Evolutionary conservation across 2,888 invertebrate genomes (phyloP).

Genomic region (Pseudococcus viburni): DNA sequence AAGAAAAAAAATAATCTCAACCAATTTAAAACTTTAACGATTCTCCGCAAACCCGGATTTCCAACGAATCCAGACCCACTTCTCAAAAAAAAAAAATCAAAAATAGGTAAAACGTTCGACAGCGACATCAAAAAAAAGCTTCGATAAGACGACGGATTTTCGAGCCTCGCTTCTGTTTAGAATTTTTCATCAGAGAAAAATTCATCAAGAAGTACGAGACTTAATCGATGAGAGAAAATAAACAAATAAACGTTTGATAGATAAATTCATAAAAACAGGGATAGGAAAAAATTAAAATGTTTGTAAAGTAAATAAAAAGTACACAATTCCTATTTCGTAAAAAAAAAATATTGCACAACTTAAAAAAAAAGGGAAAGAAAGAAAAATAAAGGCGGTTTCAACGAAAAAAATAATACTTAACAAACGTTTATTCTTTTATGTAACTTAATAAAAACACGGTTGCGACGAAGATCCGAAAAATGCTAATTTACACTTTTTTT

Average conservation of each 20-base stretch:
- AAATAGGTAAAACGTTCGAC: not conserved
- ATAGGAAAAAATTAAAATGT: not conserved
- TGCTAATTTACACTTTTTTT: slow-evolving; percentile 49
- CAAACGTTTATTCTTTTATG: slow-evolving; percentile 41
- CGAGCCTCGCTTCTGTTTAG: not conserved
- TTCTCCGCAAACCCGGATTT: not conserved
- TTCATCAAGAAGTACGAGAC: not conserved
- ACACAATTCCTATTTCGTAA: slow-evolving; percentile 42
- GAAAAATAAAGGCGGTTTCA: slow-evolving; percentile 5
- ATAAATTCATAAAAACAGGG: not conserved
- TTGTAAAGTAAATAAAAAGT: slow-evolving; percentile 42
- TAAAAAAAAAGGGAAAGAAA: not conserved
- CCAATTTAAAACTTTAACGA: slow-evolving; percentile 19
- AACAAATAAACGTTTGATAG: slow-evolving; percentile 39
- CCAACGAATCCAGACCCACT: not conserved
- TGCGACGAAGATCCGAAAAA: slow-evolving; percentile 50
- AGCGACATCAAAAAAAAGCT: not conserved
- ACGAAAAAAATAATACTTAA: not conserved
- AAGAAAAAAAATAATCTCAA: slow-evolving; percentile 26
- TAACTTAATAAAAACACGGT: slow-evolving; percentile 1
- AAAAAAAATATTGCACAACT: slow-evolving; percentile 50
- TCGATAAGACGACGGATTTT: not conserved
- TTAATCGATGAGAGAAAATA: slow-evolving; percentile 13
- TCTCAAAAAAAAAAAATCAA: not conserved
- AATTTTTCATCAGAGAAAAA: not conserved